Evolutionary conservation across 2,113 vertebrate species (phyloP), one percentile per base, ranked within the genome.

Genomic region (Machaerirhynchus nigripectus): DNA sequence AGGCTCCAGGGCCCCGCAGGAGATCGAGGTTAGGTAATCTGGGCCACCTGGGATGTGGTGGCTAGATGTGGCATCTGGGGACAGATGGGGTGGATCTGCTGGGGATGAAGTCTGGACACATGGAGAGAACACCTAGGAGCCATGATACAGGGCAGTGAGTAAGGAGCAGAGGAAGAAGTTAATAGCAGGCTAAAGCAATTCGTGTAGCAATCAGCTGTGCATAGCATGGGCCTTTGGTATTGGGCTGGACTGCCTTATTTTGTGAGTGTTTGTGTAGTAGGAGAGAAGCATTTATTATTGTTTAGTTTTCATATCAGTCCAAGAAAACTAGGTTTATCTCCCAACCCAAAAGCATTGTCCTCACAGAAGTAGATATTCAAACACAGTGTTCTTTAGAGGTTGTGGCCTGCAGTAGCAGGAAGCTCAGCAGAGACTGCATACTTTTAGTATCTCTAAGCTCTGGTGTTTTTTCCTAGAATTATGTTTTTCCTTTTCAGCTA

Each of bases 401-500:
- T 93, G 57, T 93, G 65, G 67, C 46, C 40, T 85, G 67, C 71
- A 79, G 79, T 76, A 82, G 57, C 55, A 87, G 86, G 80, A 90
- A 75, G 15, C 78, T 81, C 31, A 71, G 76, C 64, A 79, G 74
- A 73, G 49, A 73, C 67, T 14, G 12, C 46, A 24, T 84, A 22
- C n/a, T 89, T 93, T 20, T 46, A 83, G 55, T 74, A 63, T 91
- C 82, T 93, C 67, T 76, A 28, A 69, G 57, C 60, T 93, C 67
- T 94, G 65, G 31, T 39, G 16, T 9, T 76, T 95, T 76, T 70
- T 16, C 35, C 63, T 93, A 83, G 56, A 84, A 89, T 78, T 95
- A 81, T 67, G 55, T 65, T 93, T 76, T 91, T 71, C 26, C 53
- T 91, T 95, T 95, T 83, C 87, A 91, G 64, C 64, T 86, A 80